Evolutionary conservation across 2,888 invertebrate species (phyloP).

Genomic region (Aporophyla lueneburgensis): DNA sequence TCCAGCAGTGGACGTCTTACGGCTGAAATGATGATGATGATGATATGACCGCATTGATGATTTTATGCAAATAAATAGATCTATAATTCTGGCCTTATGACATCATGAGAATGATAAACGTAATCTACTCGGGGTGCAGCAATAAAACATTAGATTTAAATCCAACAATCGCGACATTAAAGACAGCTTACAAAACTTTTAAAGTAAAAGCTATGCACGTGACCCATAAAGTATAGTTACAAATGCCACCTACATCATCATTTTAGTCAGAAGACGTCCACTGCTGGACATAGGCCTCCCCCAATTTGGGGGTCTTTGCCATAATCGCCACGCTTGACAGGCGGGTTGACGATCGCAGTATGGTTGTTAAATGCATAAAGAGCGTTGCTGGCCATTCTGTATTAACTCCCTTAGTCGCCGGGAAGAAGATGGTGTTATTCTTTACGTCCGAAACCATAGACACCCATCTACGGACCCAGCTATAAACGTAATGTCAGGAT

Average conservation of each 20-base stretch:
- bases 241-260: neutral
- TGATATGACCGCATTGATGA: neutral
- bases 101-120: constrained; percentile 8
- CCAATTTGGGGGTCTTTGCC: too few relatives aligned
- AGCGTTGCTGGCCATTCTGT: too few relatives aligned
- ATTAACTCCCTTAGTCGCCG: too few relatives aligned
- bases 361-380: too few relatives aligned
- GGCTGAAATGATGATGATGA: constrained; percentile 7
- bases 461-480: too few relatives aligned
- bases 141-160: constrained; percentile 28
- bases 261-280: too few relatives aligned
- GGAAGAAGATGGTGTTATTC: too few relatives aligned
- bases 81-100: neutral
- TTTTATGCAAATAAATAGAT: constrained; percentile 22
- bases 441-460: too few relatives aligned
- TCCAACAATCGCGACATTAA: neutral
- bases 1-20: too few relatives aligned
- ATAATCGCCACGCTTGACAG: too few relatives aligned
- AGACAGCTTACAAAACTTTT: neutral
- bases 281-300: too few relatives aligned
- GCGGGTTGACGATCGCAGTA: too few relatives aligned
- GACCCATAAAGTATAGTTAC: constrained; percentile 29
- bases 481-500: constrained; percentile 7
- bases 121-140: neutral
- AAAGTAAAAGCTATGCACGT: constrained; percentile 18